A percentile compares a stretch with the other conserved stretches of the same genome.
Conservation (phyloP, 2,113 vertebrate genomes). For the Pandion haliaetus region DNA sequence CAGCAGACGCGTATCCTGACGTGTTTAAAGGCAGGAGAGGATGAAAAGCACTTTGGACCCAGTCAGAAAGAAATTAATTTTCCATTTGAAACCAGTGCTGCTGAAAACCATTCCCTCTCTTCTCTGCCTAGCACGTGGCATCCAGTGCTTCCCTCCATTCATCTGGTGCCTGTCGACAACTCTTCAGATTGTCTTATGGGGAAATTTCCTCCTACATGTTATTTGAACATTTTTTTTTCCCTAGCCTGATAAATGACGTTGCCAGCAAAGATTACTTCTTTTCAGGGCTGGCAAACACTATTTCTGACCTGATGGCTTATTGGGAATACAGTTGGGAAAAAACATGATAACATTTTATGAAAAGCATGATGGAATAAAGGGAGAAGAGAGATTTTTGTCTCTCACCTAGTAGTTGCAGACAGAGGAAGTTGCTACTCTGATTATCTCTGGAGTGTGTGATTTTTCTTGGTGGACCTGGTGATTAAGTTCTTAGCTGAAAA, state of each 20-base stretch:
- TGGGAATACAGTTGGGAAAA: neutral
- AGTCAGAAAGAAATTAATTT: neutral
- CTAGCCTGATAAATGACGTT: neutral
- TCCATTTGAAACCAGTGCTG: neutral
- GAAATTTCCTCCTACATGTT: constrained; percentile 13
- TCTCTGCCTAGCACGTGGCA: neutral
- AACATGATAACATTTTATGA: neutral
- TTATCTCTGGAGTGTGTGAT: neutral
- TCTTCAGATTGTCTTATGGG: neutral
- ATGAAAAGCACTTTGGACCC: neutral
- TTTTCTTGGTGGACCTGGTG: neutral
- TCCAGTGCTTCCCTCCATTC: neutral
- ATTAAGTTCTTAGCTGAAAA: neutral
- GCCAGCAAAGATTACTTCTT: neutral
- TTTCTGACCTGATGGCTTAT: neutral
- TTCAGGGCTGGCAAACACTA: neutral
- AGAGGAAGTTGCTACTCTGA: neutral
- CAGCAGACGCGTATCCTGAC: neutral
- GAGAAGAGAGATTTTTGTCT: neutral
- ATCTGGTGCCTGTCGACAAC: neutral
- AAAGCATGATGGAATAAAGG: neutral
- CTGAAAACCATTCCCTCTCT: neutral
- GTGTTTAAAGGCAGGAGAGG: neutral
- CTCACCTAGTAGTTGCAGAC: neutral
- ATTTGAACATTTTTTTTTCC: neutral